Evolutionary conservation across 2,113 vertebrate species (phyloP), one percentile per base, ranked within the genome.

Genomic region (Urocolius indicus): DNA sequence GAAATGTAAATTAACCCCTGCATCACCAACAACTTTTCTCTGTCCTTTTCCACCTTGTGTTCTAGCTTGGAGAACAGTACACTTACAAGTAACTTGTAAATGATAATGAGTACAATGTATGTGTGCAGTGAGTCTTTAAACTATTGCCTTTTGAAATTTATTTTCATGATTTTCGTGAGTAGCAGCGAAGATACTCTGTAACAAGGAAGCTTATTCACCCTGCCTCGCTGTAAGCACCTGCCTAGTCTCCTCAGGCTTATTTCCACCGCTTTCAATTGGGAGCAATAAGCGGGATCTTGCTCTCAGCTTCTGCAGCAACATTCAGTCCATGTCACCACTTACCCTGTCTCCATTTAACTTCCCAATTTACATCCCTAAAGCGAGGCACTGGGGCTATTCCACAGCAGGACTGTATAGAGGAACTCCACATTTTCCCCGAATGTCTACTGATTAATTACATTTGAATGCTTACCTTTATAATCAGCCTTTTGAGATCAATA

Each of bases 1-100:
- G 88, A 93, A 95, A 78, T 94, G 92, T 84, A 94, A 96, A 92
- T 89, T 94, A 95, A 87, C 68, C 84, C 32, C 43, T 82, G 38
- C 87, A 57, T 54, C 94, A 72, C 51, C 5, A 7, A 46, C 55
- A 87, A 4, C 54, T 85, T 94, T 58, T 87, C 45, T 41, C 23
- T 88, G 10, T 74, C 43, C 23, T 83, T 90, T 72, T 63, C n/a
- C 41, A 55, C 51, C 57, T 38, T 87, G 8, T 81, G 69, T 95
- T 94, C 30, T 94, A 62, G 21, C 75, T 83, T 86, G 67, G 71
- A 69, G 15, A 95, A 94, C 80, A 48, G 32, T 74, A 24, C 7
- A 1, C 92, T 96, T 94, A 79, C 78, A 27, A 85, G 34, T 36
- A 91, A 49, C 65, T 77, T 91, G 79, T 77, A 81, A 78, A 72